A percentile compares a stretch with the other conserved stretches of the same genome.
phyloP scores from a whole-genome alignment of 2,113 vertebrate genomes.

The Pseudopipra pipra region DNA sequence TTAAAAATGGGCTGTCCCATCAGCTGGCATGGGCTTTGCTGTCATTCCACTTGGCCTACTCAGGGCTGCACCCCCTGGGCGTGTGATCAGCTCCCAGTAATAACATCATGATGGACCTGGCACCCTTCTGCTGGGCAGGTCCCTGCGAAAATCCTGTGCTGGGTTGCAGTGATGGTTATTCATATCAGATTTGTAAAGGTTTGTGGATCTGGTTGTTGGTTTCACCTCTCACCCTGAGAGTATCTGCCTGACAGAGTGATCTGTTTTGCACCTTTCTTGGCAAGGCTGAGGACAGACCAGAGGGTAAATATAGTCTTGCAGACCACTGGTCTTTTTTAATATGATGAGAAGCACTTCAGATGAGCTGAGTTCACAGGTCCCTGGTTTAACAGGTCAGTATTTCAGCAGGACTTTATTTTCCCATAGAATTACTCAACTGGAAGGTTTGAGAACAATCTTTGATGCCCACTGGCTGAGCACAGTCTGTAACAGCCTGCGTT shows the following conservation, averaged over 20 bases:
- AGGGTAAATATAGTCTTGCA: neutral
- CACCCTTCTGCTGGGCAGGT: neutral
- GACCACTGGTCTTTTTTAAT: neutral
- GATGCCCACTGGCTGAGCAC: fast-evolving
- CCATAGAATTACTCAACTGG: neutral
- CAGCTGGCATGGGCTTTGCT: neutral
- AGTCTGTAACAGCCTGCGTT: neutral
- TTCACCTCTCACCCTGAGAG: neutral
- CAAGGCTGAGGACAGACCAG: neutral
- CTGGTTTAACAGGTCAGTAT: neutral
- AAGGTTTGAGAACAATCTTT: neutral
- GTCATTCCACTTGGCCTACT: neutral
- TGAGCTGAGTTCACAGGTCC: neutral
- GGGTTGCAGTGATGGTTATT: neutral
- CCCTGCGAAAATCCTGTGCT: neutral
- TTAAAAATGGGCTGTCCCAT: neutral
- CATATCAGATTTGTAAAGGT: neutral
- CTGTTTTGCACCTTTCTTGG: neutral
- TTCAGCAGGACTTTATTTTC: neutral
- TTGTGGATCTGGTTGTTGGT: neutral
- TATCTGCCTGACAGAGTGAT: neutral
- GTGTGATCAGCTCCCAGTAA: neutral
- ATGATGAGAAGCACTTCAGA: neutral
- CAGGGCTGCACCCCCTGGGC: neutral
- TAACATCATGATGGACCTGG: neutral